These are phyloP conservation scores for Myotis daubentonii DNA, from an alignment of 2,797 vertebrate species.

Conservation along the genomic window DNA sequence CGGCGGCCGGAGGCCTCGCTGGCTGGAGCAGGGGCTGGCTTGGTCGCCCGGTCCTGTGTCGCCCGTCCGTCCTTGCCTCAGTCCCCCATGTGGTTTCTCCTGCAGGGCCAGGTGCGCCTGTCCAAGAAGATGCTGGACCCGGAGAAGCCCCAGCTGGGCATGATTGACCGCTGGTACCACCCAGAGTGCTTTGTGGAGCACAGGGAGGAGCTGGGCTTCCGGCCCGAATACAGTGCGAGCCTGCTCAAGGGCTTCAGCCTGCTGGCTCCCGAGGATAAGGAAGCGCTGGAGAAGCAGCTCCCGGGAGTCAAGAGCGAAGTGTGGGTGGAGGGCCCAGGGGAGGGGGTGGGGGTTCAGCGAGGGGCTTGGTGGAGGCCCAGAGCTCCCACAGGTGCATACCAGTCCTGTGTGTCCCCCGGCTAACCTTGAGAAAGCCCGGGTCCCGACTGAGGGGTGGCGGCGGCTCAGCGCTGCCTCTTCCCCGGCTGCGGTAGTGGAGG, in stretches of 20 bases:
- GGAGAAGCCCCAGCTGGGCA: conserved; percentile 96
- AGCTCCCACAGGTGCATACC: neutral
- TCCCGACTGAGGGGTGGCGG: fast-evolving
- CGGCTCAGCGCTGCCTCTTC: neutral
- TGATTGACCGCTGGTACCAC: conserved; percentile 99
- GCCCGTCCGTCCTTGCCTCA: neutral
- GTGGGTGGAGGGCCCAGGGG: conserved; percentile 84
- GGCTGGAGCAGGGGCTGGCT: no score
- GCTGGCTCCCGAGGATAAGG: conserved; percentile 92
- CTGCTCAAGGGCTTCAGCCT: conserved; percentile 93
- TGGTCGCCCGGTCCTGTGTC: fast-evolving
- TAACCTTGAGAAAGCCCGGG: neutral
- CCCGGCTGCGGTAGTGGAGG: neutral
- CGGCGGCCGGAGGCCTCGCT: neutral
- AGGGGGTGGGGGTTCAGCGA: fast-evolving
- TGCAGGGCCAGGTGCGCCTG: conserved; percentile 94
- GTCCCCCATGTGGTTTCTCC: neutral
- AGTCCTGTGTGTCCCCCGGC: neutral
- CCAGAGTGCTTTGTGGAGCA: conserved; percentile 92
- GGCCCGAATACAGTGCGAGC: conserved; percentile 88
- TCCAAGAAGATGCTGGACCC: conserved; percentile 96
- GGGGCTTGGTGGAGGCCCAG: neutral
- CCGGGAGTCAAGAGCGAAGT: conserved; percentile 92
- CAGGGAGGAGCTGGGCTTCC: conserved; percentile 93
- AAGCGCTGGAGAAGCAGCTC: conserved; percentile 94